Evolutionary conservation across 2,797 vertebrate species (phyloP).

Genomic region (Buphagus erythrorhynchus): DNA sequence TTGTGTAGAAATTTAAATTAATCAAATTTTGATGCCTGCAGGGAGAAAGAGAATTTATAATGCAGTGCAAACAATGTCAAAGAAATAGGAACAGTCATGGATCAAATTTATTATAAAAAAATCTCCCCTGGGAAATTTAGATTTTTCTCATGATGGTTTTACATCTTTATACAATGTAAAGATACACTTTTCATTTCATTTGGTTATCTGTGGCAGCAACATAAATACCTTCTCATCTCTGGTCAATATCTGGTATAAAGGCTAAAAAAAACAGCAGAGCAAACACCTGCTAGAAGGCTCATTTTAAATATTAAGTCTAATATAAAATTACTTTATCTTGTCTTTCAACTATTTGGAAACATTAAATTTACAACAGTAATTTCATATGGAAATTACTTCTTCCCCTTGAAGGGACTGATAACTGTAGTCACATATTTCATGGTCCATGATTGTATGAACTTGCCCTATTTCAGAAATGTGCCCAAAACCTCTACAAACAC

Average conservation of each 20-base stretch:
- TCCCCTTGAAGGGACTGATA: conserved; percentile 14
- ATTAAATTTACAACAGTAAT: conserved; percentile 61
- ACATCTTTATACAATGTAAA: not conserved
- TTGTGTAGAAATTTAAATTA: conserved; percentile 35
- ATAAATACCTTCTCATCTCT: not conserved
- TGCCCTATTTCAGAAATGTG: conserved; percentile 7
- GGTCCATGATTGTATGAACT: conserved; percentile 3
- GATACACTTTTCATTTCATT: not conserved
- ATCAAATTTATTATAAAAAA: not conserved
- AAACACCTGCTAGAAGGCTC: conserved; percentile 11
- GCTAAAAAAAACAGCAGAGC: conserved; percentile 18
- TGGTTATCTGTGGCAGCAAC: not conserved
- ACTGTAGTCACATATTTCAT: conserved; percentile 23
- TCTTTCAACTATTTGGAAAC: conserved; percentile 48
- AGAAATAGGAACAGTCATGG: conserved; percentile 13
- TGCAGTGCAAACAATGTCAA: not conserved
- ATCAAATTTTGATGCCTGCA: conserved; percentile 7
- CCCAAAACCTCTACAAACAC: not conserved
- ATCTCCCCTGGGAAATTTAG: not conserved
- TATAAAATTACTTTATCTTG: conserved; percentile 49
- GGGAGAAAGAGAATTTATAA: not conserved
- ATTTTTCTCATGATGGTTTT: not conserved
- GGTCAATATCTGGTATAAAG: not conserved
- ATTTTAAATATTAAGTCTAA: conserved; percentile 49
- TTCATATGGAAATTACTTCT: conserved; percentile 52